Conservation (phyloP, 2,888 invertebrate species). For the Hypsopygia costalis region DNA sequence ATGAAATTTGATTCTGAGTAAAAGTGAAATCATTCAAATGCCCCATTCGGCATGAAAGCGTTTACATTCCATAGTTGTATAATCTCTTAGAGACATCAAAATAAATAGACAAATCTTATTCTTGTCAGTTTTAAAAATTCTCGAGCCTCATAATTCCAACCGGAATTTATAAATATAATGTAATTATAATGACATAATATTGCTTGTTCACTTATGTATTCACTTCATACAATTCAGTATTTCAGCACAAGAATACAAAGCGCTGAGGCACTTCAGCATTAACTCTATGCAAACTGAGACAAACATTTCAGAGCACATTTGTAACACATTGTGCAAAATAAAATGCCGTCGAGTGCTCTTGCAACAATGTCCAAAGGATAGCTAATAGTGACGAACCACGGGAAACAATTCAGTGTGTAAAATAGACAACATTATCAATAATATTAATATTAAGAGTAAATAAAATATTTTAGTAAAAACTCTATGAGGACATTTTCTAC, state of each 20-base stretch:
- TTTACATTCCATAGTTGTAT: slow-evolving; percentile 26
- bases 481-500: slow-evolving; percentile 67
- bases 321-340: slow-evolving; percentile 9
- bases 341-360: slow-evolving; percentile 9
- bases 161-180: no score
- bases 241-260: no score
- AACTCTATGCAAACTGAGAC: no score
- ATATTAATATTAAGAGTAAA: slow-evolving; percentile 56
- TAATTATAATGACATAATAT: no score
- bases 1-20: no score
- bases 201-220: neutral
- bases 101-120: neutral
- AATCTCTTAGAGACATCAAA: slow-evolving; percentile 29
- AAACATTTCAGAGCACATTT: no score
- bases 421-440: slow-evolving; percentile 38
- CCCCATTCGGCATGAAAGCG: no score
- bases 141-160: no score
- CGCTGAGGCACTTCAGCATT: no score
- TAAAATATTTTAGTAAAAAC: slow-evolving; percentile 72
- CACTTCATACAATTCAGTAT: neutral
- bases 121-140: neutral
- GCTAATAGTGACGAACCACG: slow-evolving; percentile 36
- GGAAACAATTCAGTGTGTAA: slow-evolving; percentile 27
- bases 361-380: slow-evolving; percentile 10
- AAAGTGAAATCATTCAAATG: no score